Conservation (phyloP, 2,888 invertebrate genomes). For the Pristionchus mayeri region DNA sequence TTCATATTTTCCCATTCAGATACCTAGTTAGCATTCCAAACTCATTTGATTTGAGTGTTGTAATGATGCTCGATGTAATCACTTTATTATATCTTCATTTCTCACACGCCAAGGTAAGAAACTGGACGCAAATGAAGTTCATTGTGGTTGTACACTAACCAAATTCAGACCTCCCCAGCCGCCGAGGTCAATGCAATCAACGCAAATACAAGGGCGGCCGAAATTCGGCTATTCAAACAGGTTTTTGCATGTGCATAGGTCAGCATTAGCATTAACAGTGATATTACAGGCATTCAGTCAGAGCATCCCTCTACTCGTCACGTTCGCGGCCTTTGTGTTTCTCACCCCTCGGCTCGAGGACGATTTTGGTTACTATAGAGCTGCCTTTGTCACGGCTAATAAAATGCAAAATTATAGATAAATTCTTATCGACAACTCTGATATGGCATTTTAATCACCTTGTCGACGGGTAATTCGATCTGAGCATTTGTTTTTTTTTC, state of each 20-base stretch:
- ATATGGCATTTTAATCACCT: no score
- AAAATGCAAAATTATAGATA: not conserved
- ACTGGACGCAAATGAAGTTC: no score
- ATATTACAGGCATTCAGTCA: slow-evolving; percentile 2
- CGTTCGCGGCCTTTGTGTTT: not conserved
- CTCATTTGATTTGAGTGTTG: not conserved
- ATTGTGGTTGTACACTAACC: no score
- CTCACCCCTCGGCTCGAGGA: not conserved
- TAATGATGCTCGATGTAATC: not conserved
- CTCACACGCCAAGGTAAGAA: not conserved
- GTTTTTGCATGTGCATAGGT: not conserved
- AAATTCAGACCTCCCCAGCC: not conserved
- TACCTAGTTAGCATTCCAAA: not conserved
- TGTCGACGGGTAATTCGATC: not conserved
- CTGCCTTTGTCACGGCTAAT: not conserved
- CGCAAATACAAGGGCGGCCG: not conserved
- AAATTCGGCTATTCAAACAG: not conserved
- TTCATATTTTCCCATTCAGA: no score
- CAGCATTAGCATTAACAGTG: not conserved
- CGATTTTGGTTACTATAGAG: not conserved
- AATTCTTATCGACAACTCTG: not conserved
- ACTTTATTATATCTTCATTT: not conserved
- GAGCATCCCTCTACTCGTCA: not conserved
- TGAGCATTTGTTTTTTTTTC: not conserved
- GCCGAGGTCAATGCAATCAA: not conserved